A percentile compares a stretch with the other conserved stretches of the same genome.
Evolutionary conservation across 2,113 vertebrate species (phyloP).

Genomic region (Ammodytes marinus): DNA sequence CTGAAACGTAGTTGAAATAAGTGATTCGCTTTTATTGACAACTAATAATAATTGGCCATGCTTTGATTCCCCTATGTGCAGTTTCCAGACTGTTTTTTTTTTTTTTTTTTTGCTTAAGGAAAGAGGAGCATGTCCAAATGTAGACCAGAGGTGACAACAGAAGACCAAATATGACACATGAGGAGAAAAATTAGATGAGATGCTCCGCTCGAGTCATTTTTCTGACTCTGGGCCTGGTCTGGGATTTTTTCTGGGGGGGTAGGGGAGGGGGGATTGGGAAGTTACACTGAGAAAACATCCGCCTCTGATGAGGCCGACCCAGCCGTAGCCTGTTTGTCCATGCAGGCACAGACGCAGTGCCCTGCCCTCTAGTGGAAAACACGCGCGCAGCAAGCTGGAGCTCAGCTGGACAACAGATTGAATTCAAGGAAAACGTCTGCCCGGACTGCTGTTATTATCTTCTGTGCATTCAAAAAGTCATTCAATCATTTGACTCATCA

Average conservation of each 20-base stretch:
- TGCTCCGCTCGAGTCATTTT: background rate
- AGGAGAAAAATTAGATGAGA: background rate
- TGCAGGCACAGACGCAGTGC: conserved; percentile 31
- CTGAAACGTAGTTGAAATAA: background rate
- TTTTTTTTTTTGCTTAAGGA: conserved; percentile 5
- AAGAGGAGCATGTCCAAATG: conserved; percentile 1
- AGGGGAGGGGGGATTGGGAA: conserved; percentile 60
- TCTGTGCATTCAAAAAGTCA: background rate
- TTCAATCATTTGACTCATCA: background rate
- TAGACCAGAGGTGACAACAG: conserved; percentile 6
- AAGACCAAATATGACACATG: background rate
- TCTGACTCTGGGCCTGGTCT: conserved; percentile 27
- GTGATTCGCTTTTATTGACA: background rate
- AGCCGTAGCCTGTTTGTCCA: conserved; percentile 72
- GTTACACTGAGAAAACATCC: conserved; percentile 79
- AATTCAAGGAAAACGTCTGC: conserved; percentile 35
- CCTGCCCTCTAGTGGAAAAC: conserved; percentile 72
- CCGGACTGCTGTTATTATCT: conserved; percentile 3
- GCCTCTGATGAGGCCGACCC: conserved; percentile 74
- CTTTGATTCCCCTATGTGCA: background rate
- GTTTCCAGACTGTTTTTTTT: conserved; percentile 3
- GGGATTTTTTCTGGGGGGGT: conserved; percentile 17
- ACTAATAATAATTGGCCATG: background rate
- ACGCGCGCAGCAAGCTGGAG: conserved; percentile 40
- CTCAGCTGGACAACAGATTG: conserved; percentile 53